Evolutionary conservation across 2,888 invertebrate species (phyloP), one percentile per base, ranked within the genome.

Genomic region (Lithophane socia): DNA sequence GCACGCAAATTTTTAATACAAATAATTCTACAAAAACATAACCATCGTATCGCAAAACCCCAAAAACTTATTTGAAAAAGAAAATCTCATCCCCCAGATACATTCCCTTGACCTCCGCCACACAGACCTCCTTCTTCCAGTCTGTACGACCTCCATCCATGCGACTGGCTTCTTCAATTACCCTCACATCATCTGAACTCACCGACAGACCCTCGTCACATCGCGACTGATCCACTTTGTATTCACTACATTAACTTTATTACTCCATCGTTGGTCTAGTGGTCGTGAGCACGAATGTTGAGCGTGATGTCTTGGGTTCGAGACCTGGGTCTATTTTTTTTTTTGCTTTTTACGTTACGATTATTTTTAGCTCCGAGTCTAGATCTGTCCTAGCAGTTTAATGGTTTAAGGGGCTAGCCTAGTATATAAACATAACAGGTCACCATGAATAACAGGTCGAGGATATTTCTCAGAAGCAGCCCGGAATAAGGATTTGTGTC

Each of bases 171-270:
- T 13, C 69, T 70, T 56, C 73, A 73, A 74, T 67, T 58, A 66
- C 52, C 58, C 56, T 69, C 68, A 61, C 16, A 69, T 60, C 65
- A 63, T 60, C 67, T 24, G 54, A 3, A 29, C 63, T 13, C 54
- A 21, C 49, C 29, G 42, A 49, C 73, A 49, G 49, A 83, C 83
- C 83, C 83, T 82, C 76, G 85, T 85, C 85, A 85, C 66, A 18
- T 16, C 42, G 44, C 61, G 52, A 61, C 80, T 75, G 58, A 75
- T 66, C 73, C 44, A 24, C 63, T 77, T 85, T 71, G 44, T 81
- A 85, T 73, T 73, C 83, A 81, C 56, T 77, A 85, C 82, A 85
- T 83, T 83, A 77, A 68, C 37, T 68, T 65, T 70, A 80, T 68
- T 47, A 75, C 29, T 54, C 21, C 29, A 5, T 18, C 54, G 29